Percentiles rank a stretch among this genome's conserved stretches.
Conservation (phyloP, 2,888 invertebrate species). For the Drosophila anomalata region DNA sequence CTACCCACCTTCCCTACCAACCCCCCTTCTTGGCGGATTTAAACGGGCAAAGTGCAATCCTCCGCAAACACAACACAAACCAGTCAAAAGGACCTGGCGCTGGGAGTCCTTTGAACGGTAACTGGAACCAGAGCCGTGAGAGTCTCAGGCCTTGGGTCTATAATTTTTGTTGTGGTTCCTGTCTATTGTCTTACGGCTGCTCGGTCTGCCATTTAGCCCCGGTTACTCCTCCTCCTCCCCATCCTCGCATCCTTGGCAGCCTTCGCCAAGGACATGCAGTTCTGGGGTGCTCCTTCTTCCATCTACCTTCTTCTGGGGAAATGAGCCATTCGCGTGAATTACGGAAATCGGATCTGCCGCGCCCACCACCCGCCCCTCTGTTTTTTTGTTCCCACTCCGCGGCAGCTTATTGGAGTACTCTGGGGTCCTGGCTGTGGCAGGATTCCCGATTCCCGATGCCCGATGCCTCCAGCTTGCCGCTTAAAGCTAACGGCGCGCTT, state of each 20-base stretch:
- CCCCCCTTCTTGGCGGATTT: slow-evolving; percentile 58
- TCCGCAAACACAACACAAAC: slow-evolving; percentile 41
- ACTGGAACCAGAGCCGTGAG: slow-evolving; percentile 10
- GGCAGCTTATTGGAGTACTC: slow-evolving; percentile 6
- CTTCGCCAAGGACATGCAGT: slow-evolving; percentile 32
- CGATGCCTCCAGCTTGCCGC: background rate
- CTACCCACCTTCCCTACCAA: slow-evolving; percentile 5
- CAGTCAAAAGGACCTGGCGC: slow-evolving; percentile 12
- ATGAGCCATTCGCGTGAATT: slow-evolving; percentile 55
- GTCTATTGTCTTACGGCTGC: slow-evolving; percentile 70
- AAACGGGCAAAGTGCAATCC: slow-evolving; percentile 69
- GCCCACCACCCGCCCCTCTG: background rate
- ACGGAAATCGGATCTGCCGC: slow-evolving; percentile 46
- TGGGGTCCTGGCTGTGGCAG: background rate
- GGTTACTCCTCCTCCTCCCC: background rate
- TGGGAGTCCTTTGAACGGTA: slow-evolving; percentile 8
- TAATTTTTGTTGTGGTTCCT: slow-evolving; percentile 79
- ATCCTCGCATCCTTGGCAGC: background rate
- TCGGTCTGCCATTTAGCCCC: slow-evolving; percentile 12
- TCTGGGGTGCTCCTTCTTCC: slow-evolving; percentile 1
- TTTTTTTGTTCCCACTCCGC: background rate
- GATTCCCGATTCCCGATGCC: background rate
- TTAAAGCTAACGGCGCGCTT: background rate
- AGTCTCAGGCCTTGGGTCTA: slow-evolving; percentile 54
- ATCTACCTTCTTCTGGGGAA: slow-evolving; percentile 28